Base-by-base conservation (phyloP, 2,113 vertebrate species). In the Eublepharis macularius region DNA sequence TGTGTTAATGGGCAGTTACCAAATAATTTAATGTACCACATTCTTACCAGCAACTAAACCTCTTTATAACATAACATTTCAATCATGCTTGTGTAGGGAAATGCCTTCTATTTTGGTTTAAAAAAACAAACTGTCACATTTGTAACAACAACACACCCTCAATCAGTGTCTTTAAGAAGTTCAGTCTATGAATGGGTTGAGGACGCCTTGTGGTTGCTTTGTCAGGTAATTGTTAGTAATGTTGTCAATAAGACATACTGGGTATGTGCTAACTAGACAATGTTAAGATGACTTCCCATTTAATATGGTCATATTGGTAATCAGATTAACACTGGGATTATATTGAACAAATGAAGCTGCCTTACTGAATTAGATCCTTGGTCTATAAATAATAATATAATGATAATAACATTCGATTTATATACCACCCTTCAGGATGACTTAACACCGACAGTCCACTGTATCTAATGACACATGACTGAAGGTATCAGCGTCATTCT, bases 21-120 rank as follows among this genome's bases (percentile, higher is more conserved):
- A 43, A 39, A 10, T 70, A 21, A 77, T 51, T n/a, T 41, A 4
- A 39, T 5, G 14, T 70, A 45, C 79, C 4, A 32, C 19, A 10
- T 32, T 32, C 63, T 36, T 13, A 0, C 13, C 60, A 45, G 13
- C 49, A 47, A 1, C 1, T 2, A 21, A 24, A 5, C 0, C 26
- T 54, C 49, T 8, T 69, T 2, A 1, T 0, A 0, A 9, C 17
- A 9, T 16, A 9, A 47, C 0, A 4, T 2, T 14, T 47, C 16
- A 65, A 0, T 0, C 0, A 41, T 51, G 3, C 0, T 11, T 6
- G 36, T 0, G 6, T n/a, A 4, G 39, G 7, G 7, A 65, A 26
- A 32, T 2, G 0, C 1, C 84, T 51, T 0, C 0, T 0, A 13
- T 2, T 7, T 76, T 60, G 16, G 39, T 63, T 13, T 24, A 68